Conservation (phyloP, 2,888 invertebrate species). For the Apocheima hispidaria region DNA sequence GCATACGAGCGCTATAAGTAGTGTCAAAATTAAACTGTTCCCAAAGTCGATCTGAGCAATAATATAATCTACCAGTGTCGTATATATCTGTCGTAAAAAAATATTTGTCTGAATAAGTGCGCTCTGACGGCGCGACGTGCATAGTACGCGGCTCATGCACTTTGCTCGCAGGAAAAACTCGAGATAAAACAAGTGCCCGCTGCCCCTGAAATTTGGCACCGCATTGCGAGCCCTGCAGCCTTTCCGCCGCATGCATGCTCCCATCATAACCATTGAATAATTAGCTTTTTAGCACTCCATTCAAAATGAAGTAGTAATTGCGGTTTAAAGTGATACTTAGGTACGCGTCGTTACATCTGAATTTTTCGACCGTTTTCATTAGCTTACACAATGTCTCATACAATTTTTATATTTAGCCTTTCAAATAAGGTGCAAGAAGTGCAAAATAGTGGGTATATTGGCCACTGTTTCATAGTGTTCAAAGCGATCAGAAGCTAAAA, state of each 20-base stretch:
- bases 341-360: no score
- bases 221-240: slow-evolving; percentile 75
- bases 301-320: background rate
- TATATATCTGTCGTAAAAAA: slow-evolving; percentile 41
- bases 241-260: slow-evolving; percentile 40
- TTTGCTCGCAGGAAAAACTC: slow-evolving; percentile 70
- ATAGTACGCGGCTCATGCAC: slow-evolving; percentile 48
- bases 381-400: no score
- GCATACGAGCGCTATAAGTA: background rate
- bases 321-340: background rate
- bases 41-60: slow-evolving; percentile 14
- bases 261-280: slow-evolving; percentile 30
- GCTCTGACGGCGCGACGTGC: slow-evolving; percentile 33
- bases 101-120: slow-evolving; percentile 47
- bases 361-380: no score
- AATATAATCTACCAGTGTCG: slow-evolving; percentile 35
- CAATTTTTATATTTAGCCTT: no score
- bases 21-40: slow-evolving; percentile 6
- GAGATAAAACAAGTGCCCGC: slow-evolving; percentile 76
- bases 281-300: slow-evolving; percentile 17
- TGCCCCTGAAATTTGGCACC: slow-evolving; percentile 71
- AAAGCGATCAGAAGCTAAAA: no score
- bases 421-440: no score
- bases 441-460: no score
- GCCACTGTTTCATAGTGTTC: no score